Evolutionary conservation across 2,113 vertebrate species (phyloP).

Genomic region (Macheiramphus alcinus): DNA sequence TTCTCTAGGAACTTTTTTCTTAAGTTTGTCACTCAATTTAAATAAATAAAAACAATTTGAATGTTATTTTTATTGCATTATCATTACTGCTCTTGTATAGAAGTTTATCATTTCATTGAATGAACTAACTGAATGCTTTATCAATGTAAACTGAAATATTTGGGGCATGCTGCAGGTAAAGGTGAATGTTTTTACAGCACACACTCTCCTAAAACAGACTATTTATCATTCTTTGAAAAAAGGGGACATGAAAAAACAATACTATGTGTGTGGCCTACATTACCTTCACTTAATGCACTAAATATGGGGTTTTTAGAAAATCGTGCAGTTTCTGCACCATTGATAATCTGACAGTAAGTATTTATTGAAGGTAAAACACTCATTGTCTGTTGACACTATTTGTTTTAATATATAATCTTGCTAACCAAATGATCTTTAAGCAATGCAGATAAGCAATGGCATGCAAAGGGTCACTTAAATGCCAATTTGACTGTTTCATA

Average conservation of each 20-base stretch:
- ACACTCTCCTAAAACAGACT: slow-evolving; percentile 75
- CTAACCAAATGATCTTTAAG: slow-evolving; percentile 80
- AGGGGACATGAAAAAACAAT: slow-evolving; percentile 74
- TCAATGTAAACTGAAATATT: slow-evolving; percentile 74
- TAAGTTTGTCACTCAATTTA: not conserved
- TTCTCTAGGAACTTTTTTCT: not conserved
- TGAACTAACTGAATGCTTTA: slow-evolving; percentile 12
- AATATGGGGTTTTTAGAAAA: slow-evolving; percentile 68
- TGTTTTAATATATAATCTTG: slow-evolving; percentile 84
- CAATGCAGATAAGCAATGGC: slow-evolving; percentile 80
- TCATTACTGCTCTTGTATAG: not conserved
- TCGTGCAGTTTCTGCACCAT: slow-evolving; percentile 75
- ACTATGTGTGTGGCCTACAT: slow-evolving; percentile 82
- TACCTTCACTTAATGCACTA: slow-evolving; percentile 76
- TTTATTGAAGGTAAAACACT: slow-evolving; percentile 83
- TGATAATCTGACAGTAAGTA: slow-evolving; percentile 85
- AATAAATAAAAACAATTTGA: not conserved
- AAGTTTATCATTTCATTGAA: slow-evolving; percentile 22
- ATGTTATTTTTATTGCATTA: not conserved
- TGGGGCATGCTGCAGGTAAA: slow-evolving; percentile 74
- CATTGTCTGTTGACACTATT: slow-evolving; percentile 81
- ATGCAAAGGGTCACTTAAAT: slow-evolving; percentile 84
- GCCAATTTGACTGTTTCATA: slow-evolving; percentile 81
- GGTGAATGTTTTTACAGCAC: slow-evolving; percentile 80
- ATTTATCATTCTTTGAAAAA: slow-evolving; percentile 84